These are phyloP conservation scores for Hybognathus amarus DNA, from an alignment of 2,797 vertebrate species.

Conservation along the genomic window DNA sequence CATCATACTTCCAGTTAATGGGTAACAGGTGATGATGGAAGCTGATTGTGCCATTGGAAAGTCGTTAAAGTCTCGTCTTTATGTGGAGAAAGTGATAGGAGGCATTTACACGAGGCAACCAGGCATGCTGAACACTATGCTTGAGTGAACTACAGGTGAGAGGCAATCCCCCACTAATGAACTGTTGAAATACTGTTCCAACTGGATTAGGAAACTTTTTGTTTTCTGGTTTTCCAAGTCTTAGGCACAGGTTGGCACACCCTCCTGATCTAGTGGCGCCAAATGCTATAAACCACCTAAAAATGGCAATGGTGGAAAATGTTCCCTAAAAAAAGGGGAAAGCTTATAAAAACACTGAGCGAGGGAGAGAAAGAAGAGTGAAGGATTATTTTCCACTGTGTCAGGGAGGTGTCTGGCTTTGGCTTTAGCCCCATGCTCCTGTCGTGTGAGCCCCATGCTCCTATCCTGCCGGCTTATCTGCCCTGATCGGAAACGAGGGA, in stretches of 20 bases:
- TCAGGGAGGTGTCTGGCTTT: conserved; percentile 72
- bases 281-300: conserved; percentile 82
- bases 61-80: conserved; percentile 13
- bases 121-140: neutral
- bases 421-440: conserved; percentile 60
- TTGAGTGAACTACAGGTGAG: conserved; percentile 40
- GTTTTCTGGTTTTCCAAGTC: conserved; percentile 68
- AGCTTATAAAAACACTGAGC: conserved; percentile 76
- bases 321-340: conserved; percentile 72
- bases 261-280: conserved; percentile 72
- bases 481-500: conserved; percentile 52
- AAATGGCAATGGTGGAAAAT: conserved; percentile 84
- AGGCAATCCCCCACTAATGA: conserved; percentile 26
- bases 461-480: conserved; percentile 64
- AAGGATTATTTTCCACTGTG: conserved; percentile 77
- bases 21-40: conserved; percentile 9
- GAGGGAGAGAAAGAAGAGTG: conserved; percentile 70
- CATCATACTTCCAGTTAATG: neutral
- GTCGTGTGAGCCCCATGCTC: conserved; percentile 24
- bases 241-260: conserved; percentile 79
- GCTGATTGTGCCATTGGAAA: neutral
- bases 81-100: conserved; percentile 13
- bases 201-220: conserved; percentile 52
- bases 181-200: conserved; percentile 45
- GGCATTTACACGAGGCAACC: neutral